Evolutionary conservation across 2,113 vertebrate genomes (phyloP), one percentile per base, ranked within the genome.

Genomic region (Circaetus gallicus): DNA sequence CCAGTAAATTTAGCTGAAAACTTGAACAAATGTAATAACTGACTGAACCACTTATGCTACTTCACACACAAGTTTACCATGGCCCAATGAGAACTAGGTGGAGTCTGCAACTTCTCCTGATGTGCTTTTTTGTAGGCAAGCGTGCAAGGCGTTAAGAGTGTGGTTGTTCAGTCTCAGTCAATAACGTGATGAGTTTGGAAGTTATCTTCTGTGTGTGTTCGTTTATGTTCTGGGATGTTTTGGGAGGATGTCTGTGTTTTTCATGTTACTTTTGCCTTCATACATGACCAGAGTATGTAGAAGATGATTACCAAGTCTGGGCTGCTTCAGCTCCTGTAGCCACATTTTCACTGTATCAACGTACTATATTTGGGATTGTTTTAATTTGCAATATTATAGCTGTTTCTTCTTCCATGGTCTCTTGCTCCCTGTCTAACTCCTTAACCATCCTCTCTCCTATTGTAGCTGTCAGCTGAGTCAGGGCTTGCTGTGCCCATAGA

Each of bases 131-230:
- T 80, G n/a, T 42, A 84, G 43, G 38, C 24, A 82, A 69, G 47
- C 0, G 0, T 36, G n/a, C 22, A 76, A 82, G 19, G n/a, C 13
- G 13, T 28, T 38, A 10, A 24, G 19, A 45, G 25, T 32, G 45
- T 82, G n/a, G 8, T 72, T 63, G n/a, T 74, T 95, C 36, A 67
- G 11, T 24, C 25, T 82, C 28, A n/a, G 18, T 8, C 29, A 50
- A 16, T 59, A 65, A 63, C 0, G 0, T 14, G 29, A 67, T n/a
- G 36, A 65, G 24, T 67, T 74, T 79, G 65, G 31, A 84, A 28
- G 13, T 66, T 47, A 16, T 10, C 10, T 45, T 84, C 50, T 49
- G 1, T 50, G 5, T 40, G 22, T 21, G 13, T 40, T 19, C 8
- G 31, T 73, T 73, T 72, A 14, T 82, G 31, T 58, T 88, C 56